These are phyloP conservation scores for Arizona elegans DNA, from an alignment of 2,113 vertebrate genomes.

Conservation along the genomic window DNA sequence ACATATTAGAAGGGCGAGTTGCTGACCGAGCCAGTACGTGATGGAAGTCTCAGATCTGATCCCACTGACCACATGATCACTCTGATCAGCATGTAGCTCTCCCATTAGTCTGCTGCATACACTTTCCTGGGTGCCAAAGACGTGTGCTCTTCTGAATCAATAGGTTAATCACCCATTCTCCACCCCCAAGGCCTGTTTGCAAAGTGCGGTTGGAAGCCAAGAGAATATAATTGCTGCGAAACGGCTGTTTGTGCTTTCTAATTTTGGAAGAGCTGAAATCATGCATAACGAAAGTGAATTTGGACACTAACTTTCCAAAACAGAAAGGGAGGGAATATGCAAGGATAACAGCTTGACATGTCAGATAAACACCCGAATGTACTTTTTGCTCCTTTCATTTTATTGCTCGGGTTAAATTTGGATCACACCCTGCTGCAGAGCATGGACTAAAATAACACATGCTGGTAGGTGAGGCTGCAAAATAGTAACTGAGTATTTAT, in stretches of 20 bases:
- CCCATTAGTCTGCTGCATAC: not conserved
- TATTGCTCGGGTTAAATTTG: not conserved
- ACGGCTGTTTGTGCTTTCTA: not conserved
- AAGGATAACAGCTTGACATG: not conserved
- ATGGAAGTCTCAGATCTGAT: not conserved
- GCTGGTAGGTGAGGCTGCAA: not conserved
- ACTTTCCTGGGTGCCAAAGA: not conserved
- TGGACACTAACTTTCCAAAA: not conserved
- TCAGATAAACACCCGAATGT: not conserved
- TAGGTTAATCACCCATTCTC: not conserved
- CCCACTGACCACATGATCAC: not conserved
- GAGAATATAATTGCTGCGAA: no score
- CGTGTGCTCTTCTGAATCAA: not conserved
- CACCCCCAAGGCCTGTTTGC: not conserved
- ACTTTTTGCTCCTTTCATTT: not conserved
- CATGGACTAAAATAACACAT: not conserved
- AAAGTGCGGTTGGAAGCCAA: not conserved
- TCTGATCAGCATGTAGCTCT: not conserved
- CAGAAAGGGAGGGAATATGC: not conserved
- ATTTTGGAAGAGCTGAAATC: not conserved
- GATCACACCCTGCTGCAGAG: not conserved
- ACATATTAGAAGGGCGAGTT: not conserved
- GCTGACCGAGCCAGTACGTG: conserved; percentile 7
- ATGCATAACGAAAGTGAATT: not conserved
- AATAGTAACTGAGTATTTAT: not conserved